Conservation (phyloP, 1,140 invertebrate species). For the Nasonia giraulti region DNA sequence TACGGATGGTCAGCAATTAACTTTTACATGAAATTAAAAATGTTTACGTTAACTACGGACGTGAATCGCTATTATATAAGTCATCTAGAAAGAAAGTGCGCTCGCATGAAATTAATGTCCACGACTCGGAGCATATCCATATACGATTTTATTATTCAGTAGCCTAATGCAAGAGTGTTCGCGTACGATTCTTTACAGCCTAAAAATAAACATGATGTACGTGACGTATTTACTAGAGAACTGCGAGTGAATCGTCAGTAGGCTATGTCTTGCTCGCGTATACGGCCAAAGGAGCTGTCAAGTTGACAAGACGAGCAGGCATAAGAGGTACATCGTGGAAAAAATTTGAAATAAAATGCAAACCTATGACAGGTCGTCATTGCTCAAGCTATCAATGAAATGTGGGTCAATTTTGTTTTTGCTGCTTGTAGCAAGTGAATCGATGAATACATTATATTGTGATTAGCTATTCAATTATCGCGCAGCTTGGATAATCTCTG, state of each 20-base stretch:
- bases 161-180: not conserved
- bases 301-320: not conserved
- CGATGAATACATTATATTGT: not conserved
- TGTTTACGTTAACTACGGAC: too few relatives aligned
- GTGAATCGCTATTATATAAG: too few relatives aligned
- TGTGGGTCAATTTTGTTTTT: not conserved
- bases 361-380: not conserved
- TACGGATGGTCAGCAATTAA: too few relatives aligned
- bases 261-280: too few relatives aligned
- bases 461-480: not conserved
- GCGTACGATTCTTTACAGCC: too few relatives aligned
- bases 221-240: not conserved
- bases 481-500: not conserved
- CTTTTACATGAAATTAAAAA: too few relatives aligned
- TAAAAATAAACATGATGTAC: not conserved
- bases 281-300: not conserved
- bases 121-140: too few relatives aligned
- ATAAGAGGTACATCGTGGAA: not conserved
- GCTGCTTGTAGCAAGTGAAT: not conserved
- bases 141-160: not conserved
- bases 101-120: too few relatives aligned
- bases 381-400: not conserved
- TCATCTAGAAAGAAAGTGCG: too few relatives aligned
- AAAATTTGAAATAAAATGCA: not conserved
- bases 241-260: too few relatives aligned